Base-by-base conservation (phyloP, 2,113 vertebrate genomes). In the Vulpes ferrilata region DNA sequence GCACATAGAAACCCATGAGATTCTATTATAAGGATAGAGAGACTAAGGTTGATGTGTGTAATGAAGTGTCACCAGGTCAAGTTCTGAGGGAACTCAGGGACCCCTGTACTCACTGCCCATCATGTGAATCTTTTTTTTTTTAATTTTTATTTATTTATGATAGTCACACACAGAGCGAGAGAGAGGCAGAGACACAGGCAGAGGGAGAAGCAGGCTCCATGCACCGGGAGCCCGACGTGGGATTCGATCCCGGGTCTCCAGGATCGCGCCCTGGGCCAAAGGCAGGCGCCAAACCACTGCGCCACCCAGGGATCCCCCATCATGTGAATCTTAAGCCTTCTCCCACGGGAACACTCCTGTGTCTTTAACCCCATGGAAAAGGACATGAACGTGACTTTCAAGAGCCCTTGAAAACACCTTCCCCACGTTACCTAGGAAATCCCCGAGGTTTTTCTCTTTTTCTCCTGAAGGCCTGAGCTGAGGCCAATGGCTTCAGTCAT, bases 351-450 rank as follows among this genome's bases (percentile, higher is more conserved):
- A 94, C 88, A 84, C 57, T 13, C 27, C 64, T 59, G 22, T 64
- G 65, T 85, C 83, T 57, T 92, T 65, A 11, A 81, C 11, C 20
- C 51, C 15, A 23, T 53, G 25, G 20, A 10, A 87, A 87, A 71
- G 51, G 71, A 85, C 43, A 78, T 3, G 19, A 38, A 15, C 15
- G 1, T 74, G 86, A 96, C 92, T 94, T 79, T 79, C 55, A 59
- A 13, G 51, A 65, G 79, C 38, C 67, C 82, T 84, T 88, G 64
- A 96, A 96, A 93, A 69, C 23, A 32, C 38, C 67, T 95, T 96
- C 30, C 7, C 80, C 62, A 71, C 16, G 13, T 27, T 73, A 53
- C 83, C 83, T 62, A 73, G 60, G 73, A 82, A 93, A 73, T 17
- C 30, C 35, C 57, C 19, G 13, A 38, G 67, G 35, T 27, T 78